Base-by-base conservation (phyloP, 2,113 vertebrate genomes). In the Pongo pygmaeus region DNA sequence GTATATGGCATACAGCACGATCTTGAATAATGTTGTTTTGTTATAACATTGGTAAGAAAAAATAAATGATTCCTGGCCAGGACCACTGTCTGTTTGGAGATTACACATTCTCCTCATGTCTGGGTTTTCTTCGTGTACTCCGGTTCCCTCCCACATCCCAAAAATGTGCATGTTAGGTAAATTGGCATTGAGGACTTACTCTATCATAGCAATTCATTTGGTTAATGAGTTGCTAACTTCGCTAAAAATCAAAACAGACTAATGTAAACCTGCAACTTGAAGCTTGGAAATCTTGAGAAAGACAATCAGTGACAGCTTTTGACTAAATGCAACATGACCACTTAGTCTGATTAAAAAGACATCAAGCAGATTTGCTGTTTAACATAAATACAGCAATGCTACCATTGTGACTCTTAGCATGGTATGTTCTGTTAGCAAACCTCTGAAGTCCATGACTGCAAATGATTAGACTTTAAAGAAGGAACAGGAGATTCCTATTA, bases 361-460 rank as follows among this genome's bases (percentile, higher is more conserved):
- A 35, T n/a, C 46, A 40, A 27, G 52, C 27, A 43, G 11, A 23
- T 46, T 52, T 52, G 6, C 46, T 83, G 13, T 32, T 46, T 88
- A 64, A 46, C 64, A 12, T 75, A 23, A 75, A 74, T 9, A 6
- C 17, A 75, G 30, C 22, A 25, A 23, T 16, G 30, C 38, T 11
- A 3, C 46, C 11, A 35, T 13, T n/a, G 3, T 20, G 25, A 4
- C 20, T 43, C 40, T 27, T 48, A 5, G n/a, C 4, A 1, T 35
- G 1, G 52, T 78, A 14, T 22, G 4, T 78, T 70, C n/a, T 43
- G 70, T 89, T 16, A 46, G 20, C 52, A 59, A 57, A 48, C 1
- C 14, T 22, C 30, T 48, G 22, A 59, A 84, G 14, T 3, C 32
- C 48, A 32, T 5, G 13, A n/a, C 13, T 48, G 12, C 22, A 18